Evolutionary conservation across 2,113 vertebrate species (phyloP), one percentile per base, ranked within the genome.

Genomic region (Phalacrocorax pelagicus): DNA sequence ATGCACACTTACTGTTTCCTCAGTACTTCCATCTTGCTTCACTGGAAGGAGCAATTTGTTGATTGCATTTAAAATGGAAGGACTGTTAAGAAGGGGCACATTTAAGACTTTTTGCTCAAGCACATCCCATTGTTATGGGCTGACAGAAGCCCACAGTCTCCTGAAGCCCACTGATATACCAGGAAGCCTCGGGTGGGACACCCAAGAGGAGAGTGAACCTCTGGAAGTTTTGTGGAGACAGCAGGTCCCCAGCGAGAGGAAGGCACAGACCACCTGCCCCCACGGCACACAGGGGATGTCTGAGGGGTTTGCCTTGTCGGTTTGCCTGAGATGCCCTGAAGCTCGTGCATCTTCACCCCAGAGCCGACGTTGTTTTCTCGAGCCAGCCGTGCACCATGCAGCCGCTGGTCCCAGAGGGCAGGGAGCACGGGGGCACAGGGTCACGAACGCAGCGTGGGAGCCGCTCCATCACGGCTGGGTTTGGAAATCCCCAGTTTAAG

Each of bases 271-370:
- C 4, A 4, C 21, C 17, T 5, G 19, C 11, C 15, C 24, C 38
- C n/a, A 34, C 2, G 3, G 13, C 34, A 11, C 2, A 1, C 6
- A 6, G 0, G 2, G 42, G 17, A 7, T 15, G 36, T 22, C 61
- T 11, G 12, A 21, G 23, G 22, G 20, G 8, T 9, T 38, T 36
- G 26, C 36, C 32, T 5, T 27, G 15, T 18, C 4, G 7, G 24
- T 4, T 29, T 40, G 34, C 16, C 54, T 8, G 0, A 12, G 69
- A 5, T 8, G 15, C 24, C 24, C 67, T 16, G 9, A 8, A 9
- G 32, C 10, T 47, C 9, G 6, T 2, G 19, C n/a, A 5, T 9
- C 81, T 42, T n/a, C 10, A 0, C 9, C 34, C 29, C 1, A 0
- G 40, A 55, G 47, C 27, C 2, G 3, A 21, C 0, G 15, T 47